Percentiles rank a stretch among this genome's conserved stretches.
phyloP scores from a whole-genome alignment of 2,888 invertebrate species.

The Microplitis manilae region DNA sequence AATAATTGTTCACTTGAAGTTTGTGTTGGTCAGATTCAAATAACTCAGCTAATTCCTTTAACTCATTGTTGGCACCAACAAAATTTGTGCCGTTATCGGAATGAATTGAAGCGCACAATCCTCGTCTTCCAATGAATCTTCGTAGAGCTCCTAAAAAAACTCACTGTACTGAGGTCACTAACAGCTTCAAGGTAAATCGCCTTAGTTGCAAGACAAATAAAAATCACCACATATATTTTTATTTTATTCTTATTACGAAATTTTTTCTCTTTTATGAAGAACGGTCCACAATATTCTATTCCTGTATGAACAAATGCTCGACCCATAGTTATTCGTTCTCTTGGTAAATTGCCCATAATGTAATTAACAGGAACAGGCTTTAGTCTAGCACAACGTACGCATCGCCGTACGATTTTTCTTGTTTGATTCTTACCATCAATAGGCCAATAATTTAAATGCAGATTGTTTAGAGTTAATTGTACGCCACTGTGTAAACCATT shows the following conservation, averaged over 20 bases:
- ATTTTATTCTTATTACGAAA: constrained; percentile 44
- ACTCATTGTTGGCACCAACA: constrained; percentile 40
- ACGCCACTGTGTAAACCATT: constrained; percentile 43
- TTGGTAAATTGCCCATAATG: constrained; percentile 22
- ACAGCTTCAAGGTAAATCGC: constrained; percentile 47
- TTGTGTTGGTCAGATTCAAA: constrained; percentile 25
- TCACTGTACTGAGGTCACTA: constrained; percentile 46
- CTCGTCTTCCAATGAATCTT: constrained; percentile 43
- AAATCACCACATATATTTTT: constrained; percentile 45
- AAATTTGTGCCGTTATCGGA: constrained; percentile 48
- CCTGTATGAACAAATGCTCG: constrained; percentile 38
- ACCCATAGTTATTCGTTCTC: neutral
- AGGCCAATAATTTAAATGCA: constrained; percentile 44
- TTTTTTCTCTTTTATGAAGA: constrained; percentile 45
- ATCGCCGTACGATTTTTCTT: constrained; percentile 32
- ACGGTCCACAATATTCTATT: constrained; percentile 47
- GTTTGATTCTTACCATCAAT: constrained; percentile 41
- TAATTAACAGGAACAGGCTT: constrained; percentile 13
- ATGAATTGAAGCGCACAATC: constrained; percentile 28
- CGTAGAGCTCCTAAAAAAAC: constrained; percentile 42
- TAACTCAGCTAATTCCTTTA: constrained; percentile 36
- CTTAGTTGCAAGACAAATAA: constrained; percentile 44
- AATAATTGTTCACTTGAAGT: neutral
- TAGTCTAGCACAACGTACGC: constrained; percentile 24
- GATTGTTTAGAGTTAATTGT: constrained; percentile 42